Percentiles rank a stretch among this genome's conserved stretches.
Conservation (phyloP, 1,140 invertebrate species). For the Patella vulgata region DNA sequence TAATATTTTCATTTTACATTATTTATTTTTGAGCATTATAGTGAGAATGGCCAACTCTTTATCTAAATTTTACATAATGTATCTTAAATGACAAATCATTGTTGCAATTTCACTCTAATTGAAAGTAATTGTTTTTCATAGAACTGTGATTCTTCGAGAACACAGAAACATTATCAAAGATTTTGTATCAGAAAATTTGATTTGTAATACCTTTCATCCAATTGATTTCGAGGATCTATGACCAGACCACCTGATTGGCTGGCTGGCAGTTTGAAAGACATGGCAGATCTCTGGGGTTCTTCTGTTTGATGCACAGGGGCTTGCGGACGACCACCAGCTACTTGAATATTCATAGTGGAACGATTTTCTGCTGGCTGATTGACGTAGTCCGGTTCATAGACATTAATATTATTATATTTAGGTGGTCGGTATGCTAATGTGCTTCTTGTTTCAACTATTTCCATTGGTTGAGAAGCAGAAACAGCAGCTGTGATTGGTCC, state of each 20-base stretch:
- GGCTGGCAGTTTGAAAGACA: not conserved
- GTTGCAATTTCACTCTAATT: too few species aligned
- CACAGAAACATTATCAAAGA: too few species aligned
- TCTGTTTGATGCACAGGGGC: slow-evolving; percentile 23
- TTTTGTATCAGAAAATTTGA: too few species aligned
- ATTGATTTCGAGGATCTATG: slow-evolving; percentile 53
- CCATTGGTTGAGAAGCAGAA: slow-evolving; percentile 13
- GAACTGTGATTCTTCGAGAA: too few species aligned
- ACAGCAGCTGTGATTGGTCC: not conserved
- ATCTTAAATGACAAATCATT: too few species aligned
- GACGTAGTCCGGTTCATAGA: too few species aligned
- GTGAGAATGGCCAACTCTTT: too few species aligned
- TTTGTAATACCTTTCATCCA: slow-evolving; percentile 19
- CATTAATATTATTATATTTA: not conserved
- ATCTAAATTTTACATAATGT: too few species aligned
- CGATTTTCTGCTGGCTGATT: too few species aligned
- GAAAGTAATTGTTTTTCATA: too few species aligned
- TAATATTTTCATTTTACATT: too few species aligned
- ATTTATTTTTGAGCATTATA: too few species aligned
- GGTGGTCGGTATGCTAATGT: slow-evolving; percentile 7
- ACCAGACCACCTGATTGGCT: slow-evolving; percentile 25
- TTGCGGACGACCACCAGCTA: slow-evolving; percentile 68
- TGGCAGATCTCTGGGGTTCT: slow-evolving; percentile 8
- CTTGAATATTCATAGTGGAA: slow-evolving; percentile 4
- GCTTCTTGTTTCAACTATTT: slow-evolving; percentile 6